These are phyloP conservation scores for Syngnathoides biaculeatus DNA, from an alignment of 2,113 vertebrate genomes.

Conservation along the genomic window DNA sequence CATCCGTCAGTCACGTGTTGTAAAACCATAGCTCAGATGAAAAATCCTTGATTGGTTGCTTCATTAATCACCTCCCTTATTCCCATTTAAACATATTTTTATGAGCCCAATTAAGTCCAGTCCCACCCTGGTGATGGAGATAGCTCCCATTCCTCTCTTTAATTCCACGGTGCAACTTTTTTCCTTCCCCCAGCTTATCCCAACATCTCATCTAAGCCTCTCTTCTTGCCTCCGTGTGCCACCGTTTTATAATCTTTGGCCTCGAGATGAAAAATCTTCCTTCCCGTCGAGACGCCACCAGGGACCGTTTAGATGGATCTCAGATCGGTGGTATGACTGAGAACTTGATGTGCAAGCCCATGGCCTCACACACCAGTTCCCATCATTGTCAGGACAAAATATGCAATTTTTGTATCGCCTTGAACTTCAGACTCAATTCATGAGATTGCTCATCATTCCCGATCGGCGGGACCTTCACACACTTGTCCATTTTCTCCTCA, in stretches of 20 bases:
- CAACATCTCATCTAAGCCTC: constrained; percentile 32
- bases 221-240: constrained; percentile 30
- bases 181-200: constrained; percentile 6
- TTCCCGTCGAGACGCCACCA: constrained; percentile 45
- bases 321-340: constrained; percentile 5
- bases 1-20: too few species aligned
- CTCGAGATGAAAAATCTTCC: constrained; percentile 57
- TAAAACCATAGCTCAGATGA: too few species aligned
- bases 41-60: too few species aligned
- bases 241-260: constrained; percentile 51
- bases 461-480: neutral
- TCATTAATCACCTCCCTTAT: neutral
- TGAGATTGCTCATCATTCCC: constrained; percentile 22
- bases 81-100: constrained; percentile 9
- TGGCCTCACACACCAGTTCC: neutral
- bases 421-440: constrained; percentile 17
- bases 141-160: constrained; percentile 26
- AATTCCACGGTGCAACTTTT: constrained; percentile 13
- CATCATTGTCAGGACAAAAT: constrained; percentile 16
- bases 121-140: constrained; percentile 30
- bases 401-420: constrained; percentile 41
- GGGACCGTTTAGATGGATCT: constrained; percentile 47
- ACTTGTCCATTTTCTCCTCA: constrained; percentile 8
- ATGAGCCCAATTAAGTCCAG: constrained; percentile 29
- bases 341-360: constrained; percentile 2